Evolutionary conservation across 2,797 vertebrate genomes (phyloP).

Genomic region (Epinephelus awoara): DNA sequence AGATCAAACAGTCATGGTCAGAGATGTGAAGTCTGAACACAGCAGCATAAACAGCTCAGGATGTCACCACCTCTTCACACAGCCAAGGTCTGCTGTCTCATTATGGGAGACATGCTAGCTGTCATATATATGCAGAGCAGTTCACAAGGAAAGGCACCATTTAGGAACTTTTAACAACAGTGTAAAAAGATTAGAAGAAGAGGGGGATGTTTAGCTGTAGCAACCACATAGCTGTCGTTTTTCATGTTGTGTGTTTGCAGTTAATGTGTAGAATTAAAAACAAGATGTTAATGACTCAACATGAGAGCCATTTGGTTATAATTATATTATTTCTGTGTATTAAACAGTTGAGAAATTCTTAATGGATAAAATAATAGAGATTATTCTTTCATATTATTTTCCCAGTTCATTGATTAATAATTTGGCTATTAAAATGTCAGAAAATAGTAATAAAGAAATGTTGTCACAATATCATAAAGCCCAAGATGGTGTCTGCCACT

Average conservation of each 20-base stretch:
- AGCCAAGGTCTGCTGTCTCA: conserved; percentile 36
- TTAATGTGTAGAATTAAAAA: background rate
- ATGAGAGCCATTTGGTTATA: background rate
- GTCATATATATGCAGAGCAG: conserved; percentile 6
- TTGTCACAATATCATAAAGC: too few relatives aligned
- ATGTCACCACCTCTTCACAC: conserved; percentile 25
- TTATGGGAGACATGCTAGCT: conserved; percentile 20
- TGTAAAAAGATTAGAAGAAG: background rate
- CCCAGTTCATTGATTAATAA: too few relatives aligned
- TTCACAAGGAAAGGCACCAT: background rate
- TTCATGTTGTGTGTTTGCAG: background rate
- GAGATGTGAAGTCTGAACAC: conserved; percentile 41
- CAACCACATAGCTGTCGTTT: background rate
- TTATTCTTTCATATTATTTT: too few relatives aligned
- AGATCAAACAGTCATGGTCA: conserved; percentile 47
- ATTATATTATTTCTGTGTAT: background rate
- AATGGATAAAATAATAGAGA: too few relatives aligned
- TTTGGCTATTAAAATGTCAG: too few relatives aligned
- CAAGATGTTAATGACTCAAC: background rate
- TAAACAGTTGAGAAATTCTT: too few relatives aligned
- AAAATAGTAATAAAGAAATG: too few relatives aligned
- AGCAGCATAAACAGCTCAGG: conserved; percentile 25
- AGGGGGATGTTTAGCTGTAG: background rate
- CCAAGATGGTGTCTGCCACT: too few relatives aligned
- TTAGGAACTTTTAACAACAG: background rate